A percentile compares a stretch with the other conserved stretches of the same genome.
Conservation (phyloP, 1,140 invertebrate species). For the Bombus superbus region DNA sequence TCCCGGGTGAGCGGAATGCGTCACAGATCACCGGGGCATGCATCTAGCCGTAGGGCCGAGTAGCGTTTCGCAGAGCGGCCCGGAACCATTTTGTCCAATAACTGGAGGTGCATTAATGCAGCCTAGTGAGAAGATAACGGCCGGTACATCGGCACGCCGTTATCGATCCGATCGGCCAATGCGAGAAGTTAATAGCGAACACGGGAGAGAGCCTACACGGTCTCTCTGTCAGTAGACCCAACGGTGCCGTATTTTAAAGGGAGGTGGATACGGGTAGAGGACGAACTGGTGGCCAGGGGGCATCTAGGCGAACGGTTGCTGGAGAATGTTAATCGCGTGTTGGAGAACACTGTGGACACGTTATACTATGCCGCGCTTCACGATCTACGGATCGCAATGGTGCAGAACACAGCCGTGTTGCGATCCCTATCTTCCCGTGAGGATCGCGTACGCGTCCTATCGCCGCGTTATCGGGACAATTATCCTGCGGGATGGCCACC, state of each 20-base stretch:
- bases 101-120: conserved; percentile 78
- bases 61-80: conserved; percentile 52
- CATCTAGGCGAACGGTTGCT: conserved; percentile 34
- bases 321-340: conserved; percentile 48
- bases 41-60: conserved; percentile 9
- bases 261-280: conserved; percentile 2
- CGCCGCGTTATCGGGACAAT: conserved; percentile 40
- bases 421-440: conserved; percentile 33
- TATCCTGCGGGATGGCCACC: conserved; percentile 27
- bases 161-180: conserved; percentile 68
- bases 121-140: conserved; percentile 78
- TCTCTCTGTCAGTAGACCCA: background rate
- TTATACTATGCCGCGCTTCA: conserved; percentile 19
- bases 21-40: conserved; percentile 38
- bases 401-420: conserved; percentile 7
- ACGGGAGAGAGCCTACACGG: conserved; percentile 26
- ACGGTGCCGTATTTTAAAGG: conserved; percentile 64
- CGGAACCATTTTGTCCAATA: conserved; percentile 77
- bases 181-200: conserved; percentile 67
- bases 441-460: conserved; percentile 27
- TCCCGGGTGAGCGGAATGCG: conserved; percentile 24
- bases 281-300: conserved; percentile 42
- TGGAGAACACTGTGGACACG: conserved; percentile 43
- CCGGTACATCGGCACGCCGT: conserved; percentile 59
- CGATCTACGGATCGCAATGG: conserved; percentile 47